A percentile compares a stretch with the other conserved stretches of the same genome.
Evolutionary conservation across 2,888 invertebrate genomes (phyloP).

Genomic region (Dasysyrphus albostriatus): DNA sequence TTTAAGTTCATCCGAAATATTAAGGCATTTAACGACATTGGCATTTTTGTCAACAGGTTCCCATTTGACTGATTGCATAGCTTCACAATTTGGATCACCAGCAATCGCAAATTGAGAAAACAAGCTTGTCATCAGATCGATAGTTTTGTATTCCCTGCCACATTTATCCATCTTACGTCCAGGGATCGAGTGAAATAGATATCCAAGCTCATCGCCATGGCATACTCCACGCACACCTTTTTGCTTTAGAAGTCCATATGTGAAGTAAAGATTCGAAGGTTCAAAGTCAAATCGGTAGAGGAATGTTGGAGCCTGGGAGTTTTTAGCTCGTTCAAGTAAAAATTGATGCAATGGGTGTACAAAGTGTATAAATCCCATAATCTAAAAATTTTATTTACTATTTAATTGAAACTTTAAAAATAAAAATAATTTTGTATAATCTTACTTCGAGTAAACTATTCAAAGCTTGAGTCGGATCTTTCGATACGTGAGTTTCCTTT

Average conservation of each 20-base stretch:
- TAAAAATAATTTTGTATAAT: neutral
- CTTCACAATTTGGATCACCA: slow-evolving; percentile 80
- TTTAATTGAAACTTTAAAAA: neutral
- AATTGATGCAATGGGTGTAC: slow-evolving; percentile 82
- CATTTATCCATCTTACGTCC: slow-evolving; percentile 78
- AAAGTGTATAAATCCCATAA: slow-evolving; percentile 81
- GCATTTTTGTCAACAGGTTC: slow-evolving; percentile 73
- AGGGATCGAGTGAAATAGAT: slow-evolving; percentile 81
- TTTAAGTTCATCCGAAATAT: slow-evolving; percentile 79
- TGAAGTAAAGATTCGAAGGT: slow-evolving; percentile 79
- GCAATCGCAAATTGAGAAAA: slow-evolving; percentile 81
- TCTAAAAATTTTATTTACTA: slow-evolving; percentile 53
- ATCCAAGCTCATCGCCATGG: slow-evolving; percentile 83
- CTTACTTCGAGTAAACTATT: slow-evolving; percentile 51
- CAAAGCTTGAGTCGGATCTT: slow-evolving; percentile 26
- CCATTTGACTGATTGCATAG: slow-evolving; percentile 77
- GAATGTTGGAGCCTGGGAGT: slow-evolving; percentile 80
- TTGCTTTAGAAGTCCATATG: slow-evolving; percentile 80
- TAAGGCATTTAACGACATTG: slow-evolving; percentile 78
- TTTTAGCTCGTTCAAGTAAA: slow-evolving; percentile 78
- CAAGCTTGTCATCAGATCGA: slow-evolving; percentile 80
- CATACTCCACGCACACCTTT: slow-evolving; percentile 80
- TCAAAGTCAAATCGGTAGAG: slow-evolving; percentile 83
- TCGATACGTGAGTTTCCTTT: slow-evolving; percentile 79
- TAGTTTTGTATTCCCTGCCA: slow-evolving; percentile 79